phyloP scores from a whole-genome alignment of 2,797 vertebrate species.

The Selene dorsalis region DNA sequence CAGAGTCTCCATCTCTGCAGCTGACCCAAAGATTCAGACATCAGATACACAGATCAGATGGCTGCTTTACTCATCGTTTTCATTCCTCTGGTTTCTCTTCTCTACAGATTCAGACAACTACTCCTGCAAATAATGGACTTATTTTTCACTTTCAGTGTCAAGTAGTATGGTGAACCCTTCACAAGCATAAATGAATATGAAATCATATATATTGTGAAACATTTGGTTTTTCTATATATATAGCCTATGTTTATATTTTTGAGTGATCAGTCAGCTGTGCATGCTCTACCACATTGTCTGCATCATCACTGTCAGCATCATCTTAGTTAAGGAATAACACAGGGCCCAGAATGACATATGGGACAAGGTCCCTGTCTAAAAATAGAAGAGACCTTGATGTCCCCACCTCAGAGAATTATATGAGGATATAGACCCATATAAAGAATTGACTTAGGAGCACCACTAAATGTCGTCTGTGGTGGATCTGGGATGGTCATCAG shows the following conservation, averaged over 20 bases:
- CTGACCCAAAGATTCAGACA: neutral
- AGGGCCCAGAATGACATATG: neutral
- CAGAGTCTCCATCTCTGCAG: constrained; percentile 18
- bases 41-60: neutral
- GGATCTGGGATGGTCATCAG: neutral
- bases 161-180: no score
- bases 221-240: no score
- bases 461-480: constrained; percentile 13
- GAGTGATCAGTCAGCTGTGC: neutral
- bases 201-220: no score
- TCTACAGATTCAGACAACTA: neutral
- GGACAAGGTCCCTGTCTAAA: constrained; percentile 30
- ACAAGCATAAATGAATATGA: no score
- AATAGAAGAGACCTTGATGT: constrained; percentile 17
- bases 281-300: no score
- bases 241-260: neutral
- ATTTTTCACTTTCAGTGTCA: neutral
- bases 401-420: no score
- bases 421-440: constrained; percentile 18
- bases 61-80: neutral
- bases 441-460: constrained; percentile 12
- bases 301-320: neutral
- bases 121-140: neutral
- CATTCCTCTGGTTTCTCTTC: neutral
- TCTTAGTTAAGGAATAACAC: constrained; percentile 1